These are phyloP conservation scores for Phoenicopterus ruber DNA, from an alignment of 2,113 vertebrate genomes.

Conservation along the genomic window DNA sequence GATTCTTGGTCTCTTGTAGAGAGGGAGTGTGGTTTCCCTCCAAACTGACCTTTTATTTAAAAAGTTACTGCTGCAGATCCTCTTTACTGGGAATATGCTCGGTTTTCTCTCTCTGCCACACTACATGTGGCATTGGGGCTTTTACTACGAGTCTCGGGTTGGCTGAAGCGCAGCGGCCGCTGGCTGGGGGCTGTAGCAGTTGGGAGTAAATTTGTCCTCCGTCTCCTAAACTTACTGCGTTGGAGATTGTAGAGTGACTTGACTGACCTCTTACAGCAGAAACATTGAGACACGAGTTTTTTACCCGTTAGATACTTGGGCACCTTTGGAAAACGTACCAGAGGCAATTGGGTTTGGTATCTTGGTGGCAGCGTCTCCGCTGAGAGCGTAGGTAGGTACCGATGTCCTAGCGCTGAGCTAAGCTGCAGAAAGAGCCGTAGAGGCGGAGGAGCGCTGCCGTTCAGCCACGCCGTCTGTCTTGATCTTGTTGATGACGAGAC, in stretches of 20 bases:
- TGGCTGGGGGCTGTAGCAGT: neutral
- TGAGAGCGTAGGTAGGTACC: neutral
- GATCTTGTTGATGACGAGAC: neutral
- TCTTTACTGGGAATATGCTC: neutral
- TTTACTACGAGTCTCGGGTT: neutral
- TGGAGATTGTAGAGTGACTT: neutral
- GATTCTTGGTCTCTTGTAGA: neutral
- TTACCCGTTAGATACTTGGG: neutral
- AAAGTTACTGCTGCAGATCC: neutral
- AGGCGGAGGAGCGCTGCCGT: fast-evolving
- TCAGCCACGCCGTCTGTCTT: neutral
- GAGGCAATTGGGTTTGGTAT: neutral
- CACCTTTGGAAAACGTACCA: neutral
- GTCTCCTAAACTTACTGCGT: fast-evolving
- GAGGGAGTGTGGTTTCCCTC: neutral
- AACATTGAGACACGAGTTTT: neutral
- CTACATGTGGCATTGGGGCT: neutral
- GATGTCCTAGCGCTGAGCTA: neutral
- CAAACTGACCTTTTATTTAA: neutral
- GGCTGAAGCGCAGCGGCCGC: neutral
- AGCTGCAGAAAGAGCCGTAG: neutral
- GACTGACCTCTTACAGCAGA: neutral
- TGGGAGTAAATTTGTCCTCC: neutral
- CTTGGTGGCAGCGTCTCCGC: fast-evolving
- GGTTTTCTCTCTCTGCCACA: neutral